Evolutionary conservation across 2,797 vertebrate genomes (phyloP).

Genomic region (Delichon dasypus): DNA sequence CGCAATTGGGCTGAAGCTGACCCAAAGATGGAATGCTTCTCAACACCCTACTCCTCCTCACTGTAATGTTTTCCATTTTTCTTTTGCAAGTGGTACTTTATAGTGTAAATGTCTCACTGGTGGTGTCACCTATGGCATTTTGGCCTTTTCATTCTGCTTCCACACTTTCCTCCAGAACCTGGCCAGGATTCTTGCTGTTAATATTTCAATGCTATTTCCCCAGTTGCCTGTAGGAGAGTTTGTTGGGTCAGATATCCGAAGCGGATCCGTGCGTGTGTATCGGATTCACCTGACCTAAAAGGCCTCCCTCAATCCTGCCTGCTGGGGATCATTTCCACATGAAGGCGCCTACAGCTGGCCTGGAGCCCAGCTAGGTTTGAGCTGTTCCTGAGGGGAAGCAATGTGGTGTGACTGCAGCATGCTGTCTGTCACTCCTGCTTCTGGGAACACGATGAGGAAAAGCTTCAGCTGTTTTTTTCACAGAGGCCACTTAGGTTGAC

Average conservation of each 20-base stretch:
- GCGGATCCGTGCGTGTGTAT: neutral
- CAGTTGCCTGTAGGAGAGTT: neutral
- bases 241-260: conserved; percentile 30
- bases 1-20: neutral
- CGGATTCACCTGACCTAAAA: conserved; percentile 22
- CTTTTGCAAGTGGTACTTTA: conserved; percentile 17
- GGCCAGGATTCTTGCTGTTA: neutral
- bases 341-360: neutral
- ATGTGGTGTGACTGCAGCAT: neutral
- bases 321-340: neutral
- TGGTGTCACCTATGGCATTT: conserved; percentile 11
- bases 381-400: neutral
- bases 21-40: neutral
- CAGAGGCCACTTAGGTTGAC: neutral
- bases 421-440: neutral
- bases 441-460: neutral
- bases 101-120: neutral
- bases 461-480: neutral
- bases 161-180: neutral
- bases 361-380: neutral
- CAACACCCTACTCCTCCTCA: neutral
- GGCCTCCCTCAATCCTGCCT: neutral
- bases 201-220: neutral
- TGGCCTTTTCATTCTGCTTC: conserved; percentile 21
- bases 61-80: conserved; percentile 29